Evolutionary conservation across 2,888 invertebrate species (phyloP).

Genomic region (Papilio protenor): DNA sequence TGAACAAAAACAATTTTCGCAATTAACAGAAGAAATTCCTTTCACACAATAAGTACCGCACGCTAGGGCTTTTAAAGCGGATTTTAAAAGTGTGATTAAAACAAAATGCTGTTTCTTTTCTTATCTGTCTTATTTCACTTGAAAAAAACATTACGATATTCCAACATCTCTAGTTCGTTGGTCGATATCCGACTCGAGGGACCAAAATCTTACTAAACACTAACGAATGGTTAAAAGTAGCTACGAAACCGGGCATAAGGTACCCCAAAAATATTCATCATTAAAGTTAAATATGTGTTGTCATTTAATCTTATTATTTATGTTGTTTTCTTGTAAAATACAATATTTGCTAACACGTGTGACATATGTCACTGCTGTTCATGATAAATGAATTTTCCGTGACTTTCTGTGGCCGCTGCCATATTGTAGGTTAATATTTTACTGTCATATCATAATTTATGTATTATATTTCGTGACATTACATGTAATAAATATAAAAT

Average conservation of each 20-base stretch:
- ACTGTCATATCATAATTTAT: neutral
- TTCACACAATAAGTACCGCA: conserved; percentile 8
- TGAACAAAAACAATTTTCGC: conserved; percentile 9
- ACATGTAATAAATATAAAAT: neutral
- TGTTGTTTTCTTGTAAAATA: neutral
- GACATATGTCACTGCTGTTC: conserved; percentile 2
- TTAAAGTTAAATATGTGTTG: too few relatives aligned
- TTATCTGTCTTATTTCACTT: neutral
- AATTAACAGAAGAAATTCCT: neutral
- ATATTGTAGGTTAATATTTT: conserved; percentile 8
- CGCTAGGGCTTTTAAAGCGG: conserved; percentile 27
- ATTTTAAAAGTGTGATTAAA: conserved; percentile 16
- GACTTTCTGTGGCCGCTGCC: conserved; percentile 26
- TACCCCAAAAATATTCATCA: too few relatives aligned
- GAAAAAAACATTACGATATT: neutral
- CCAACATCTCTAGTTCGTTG: neutral
- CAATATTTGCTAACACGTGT: neutral
- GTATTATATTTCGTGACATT: neutral
- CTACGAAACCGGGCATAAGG: too few relatives aligned
- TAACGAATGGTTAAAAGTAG: too few relatives aligned
- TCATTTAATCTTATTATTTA: neutral
- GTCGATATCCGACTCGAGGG: neutral
- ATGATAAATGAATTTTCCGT: conserved; percentile 16
- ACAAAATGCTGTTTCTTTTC: neutral
- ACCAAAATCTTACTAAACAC: neutral